Evolutionary conservation across 2,888 invertebrate genomes (phyloP), one percentile per base, ranked within the genome.

Genomic region (Calameuta filiformis): DNA sequence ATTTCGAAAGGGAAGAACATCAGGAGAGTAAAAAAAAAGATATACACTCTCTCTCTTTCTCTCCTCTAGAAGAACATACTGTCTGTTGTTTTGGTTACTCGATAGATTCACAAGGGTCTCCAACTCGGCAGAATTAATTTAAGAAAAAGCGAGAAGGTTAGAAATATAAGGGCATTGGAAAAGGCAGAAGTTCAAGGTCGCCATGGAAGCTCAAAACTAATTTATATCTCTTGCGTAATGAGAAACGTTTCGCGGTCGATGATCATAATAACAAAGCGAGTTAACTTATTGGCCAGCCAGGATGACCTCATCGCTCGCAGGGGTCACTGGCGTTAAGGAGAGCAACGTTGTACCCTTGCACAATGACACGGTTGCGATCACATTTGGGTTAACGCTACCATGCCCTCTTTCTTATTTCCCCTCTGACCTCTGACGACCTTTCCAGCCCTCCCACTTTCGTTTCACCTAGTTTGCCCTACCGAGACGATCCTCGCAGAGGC

Each of bases 311-410:
- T 9, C 23, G 56, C 34, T 73, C 74, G 35, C 4, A 31, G 68
- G 12, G 33, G 37, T 40, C 75, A 75, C 75, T 30, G 56, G 68
- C 31, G 73, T 79, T 77, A 79, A 76, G 35, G 68, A 68, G 75
- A 79, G 68, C 76, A 79, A 79, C 76, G 79, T 79, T 30, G 68
- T 40, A 76, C 56, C 76, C 75, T 76, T 75, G 75, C 74, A 23
- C 76, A 37, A 35, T 73, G 76, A 35, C 68, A 76, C 34, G 76
- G 31, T n/a, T 35, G 37, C 71, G 15, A 33, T 40, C 34, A 30
- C 69, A 35, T 68, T n/a, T 12, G 15, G 40, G 75, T 68, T 75
- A 75, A 71, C 73, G 23, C 34, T 9, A 11, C 56, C 23, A 31
- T 35, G 69, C 56, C 23, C 23, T 23, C 23, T 56, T 56, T 56